Evolutionary conservation across 2,888 invertebrate species (phyloP).

Genomic region (Oeneis ivallda): DNA sequence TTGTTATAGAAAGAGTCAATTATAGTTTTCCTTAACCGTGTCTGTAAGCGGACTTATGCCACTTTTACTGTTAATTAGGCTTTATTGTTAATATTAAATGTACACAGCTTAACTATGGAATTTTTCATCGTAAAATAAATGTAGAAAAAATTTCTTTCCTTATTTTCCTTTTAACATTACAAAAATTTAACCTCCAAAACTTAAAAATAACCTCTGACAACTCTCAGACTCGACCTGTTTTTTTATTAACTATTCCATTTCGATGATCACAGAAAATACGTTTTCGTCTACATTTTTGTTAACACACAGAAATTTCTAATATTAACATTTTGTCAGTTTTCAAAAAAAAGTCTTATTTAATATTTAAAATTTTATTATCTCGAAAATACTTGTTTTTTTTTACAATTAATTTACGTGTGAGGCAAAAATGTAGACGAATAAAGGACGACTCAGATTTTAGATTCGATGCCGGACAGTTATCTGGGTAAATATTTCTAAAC

Average conservation of each 20-base stretch:
- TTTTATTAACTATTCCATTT: conserved; percentile 68
- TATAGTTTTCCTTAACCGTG: conserved; percentile 41
- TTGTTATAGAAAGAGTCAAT: conserved; percentile 28
- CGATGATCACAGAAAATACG: conserved; percentile 76
- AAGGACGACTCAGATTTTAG: conserved; percentile 23
- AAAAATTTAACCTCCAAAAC: conserved; percentile 72
- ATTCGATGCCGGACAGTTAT: background rate
- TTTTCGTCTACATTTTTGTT: conserved; percentile 52
- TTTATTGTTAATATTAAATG: conserved; percentile 61
- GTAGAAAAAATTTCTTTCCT: conserved; percentile 69
- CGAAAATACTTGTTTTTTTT: conserved; percentile 61
- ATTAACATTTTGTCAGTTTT: conserved; percentile 51
- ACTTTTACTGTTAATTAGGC: conserved; percentile 64
- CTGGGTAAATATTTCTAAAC: background rate
- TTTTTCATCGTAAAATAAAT: conserved; percentile 73
- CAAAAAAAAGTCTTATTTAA: conserved; percentile 50
- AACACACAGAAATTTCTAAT: conserved; percentile 42
- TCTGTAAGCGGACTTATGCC: conserved; percentile 45
- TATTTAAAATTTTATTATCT: conserved; percentile 55
- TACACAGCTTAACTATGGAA: conserved; percentile 79
- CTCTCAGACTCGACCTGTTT: conserved; percentile 68
- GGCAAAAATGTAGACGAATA: conserved; percentile 52
- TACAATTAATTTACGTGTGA: conserved; percentile 50
- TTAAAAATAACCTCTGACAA: conserved; percentile 72
- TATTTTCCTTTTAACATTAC: conserved; percentile 58